Base-by-base conservation (phyloP, 2,113 vertebrate species). In the Elachura formosa region DNA sequence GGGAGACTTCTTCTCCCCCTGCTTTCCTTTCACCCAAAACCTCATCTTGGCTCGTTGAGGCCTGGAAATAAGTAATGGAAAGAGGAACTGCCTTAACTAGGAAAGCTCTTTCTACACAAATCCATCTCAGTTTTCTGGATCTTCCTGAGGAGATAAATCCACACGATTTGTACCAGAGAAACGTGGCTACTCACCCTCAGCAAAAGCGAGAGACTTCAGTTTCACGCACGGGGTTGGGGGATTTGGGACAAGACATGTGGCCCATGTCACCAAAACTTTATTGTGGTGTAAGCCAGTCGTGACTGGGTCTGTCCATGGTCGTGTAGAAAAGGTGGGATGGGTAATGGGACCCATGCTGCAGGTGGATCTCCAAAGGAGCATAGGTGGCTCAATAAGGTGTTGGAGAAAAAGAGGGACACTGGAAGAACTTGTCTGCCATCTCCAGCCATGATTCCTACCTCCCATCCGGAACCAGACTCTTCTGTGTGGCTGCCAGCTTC, bases 11-110 rank as follows among this genome's bases (percentile, higher is more conserved):
- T 99, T 99, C 26, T 99, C 99, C 4, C 98, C 98, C 5, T 99
- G 98, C 95, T 98, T 99, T 21, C 97, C 97, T 95, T 99, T 99
- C 29, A 96, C 98, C 99, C 99, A 99, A 97, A 99, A 99, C 45
- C 97, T 98, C 98, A 99, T 99, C 97, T 98, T 99, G 55, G 98
- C 98, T 96, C 98, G 98, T 83, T 98, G 98, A 89, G 98, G 98
- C 97, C 99, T 99, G 95, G 20, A 94, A 87, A 87, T n/a, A 84
- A 87, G 38, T 38, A 1, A 14, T 48, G 41, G 66, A 86, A 83
- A 93, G 34, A 88, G 43, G 61, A 49, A 89, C 5, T 14, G 5
- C 16, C 11, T 93, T 69, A 81, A 67, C 5, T 31, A 46, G 43
- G 46, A 62, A 68, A n/a, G 2, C 6, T 29, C 52, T 48, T 92